These are phyloP conservation scores for Diadema setosum DNA, from an alignment of 35 echinoderm and acorn worm genomes.

Conservation along the genomic window DNA sequence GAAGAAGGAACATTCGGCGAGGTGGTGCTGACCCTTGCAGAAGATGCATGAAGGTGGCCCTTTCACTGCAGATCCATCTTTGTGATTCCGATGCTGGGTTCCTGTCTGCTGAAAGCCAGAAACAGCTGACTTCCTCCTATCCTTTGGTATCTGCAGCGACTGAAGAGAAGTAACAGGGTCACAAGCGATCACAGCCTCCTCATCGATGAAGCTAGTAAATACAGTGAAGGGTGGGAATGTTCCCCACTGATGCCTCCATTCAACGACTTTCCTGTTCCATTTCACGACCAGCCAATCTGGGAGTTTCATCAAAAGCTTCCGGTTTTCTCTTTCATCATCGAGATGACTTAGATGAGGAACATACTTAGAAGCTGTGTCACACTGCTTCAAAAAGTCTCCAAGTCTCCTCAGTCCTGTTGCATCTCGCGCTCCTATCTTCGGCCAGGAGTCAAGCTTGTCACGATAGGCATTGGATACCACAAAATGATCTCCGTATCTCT, in stretches of 20 bases:
- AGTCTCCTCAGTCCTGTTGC: slow-evolving; percentile 44
- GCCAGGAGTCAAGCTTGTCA: slow-evolving; percentile 59
- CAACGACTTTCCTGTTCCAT: slow-evolving; percentile 32
- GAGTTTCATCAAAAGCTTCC: slow-evolving; percentile 59
- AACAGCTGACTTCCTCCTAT: background rate
- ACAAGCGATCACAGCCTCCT: slow-evolving; percentile 48
- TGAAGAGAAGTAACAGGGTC: slow-evolving; percentile 61
- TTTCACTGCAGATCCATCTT: background rate
- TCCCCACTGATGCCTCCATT: background rate
- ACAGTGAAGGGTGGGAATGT: slow-evolving; percentile 32
- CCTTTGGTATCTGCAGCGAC: background rate
- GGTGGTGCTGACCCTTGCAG: slow-evolving; percentile 12
- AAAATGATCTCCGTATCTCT: slow-evolving; percentile 61
- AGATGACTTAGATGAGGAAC: slow-evolving; percentile 3
- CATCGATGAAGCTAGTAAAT: slow-evolving; percentile 43
- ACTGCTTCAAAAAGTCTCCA: slow-evolving; percentile 56
- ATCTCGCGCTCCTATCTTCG: slow-evolving; percentile 37
- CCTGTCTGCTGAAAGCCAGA: background rate
- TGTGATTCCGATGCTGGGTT: background rate
- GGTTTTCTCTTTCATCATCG: slow-evolving; percentile 59
- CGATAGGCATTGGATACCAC: slow-evolving; percentile 47
- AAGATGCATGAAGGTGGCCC: background rate
- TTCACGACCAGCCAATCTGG: slow-evolving; percentile 34
- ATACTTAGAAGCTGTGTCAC: slow-evolving; percentile 15
- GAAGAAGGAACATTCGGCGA: slow-evolving; percentile 37